A percentile compares a stretch with the other conserved stretches of the same genome.
These are phyloP conservation scores for Ametastegia equiseti DNA, from an alignment of 2,888 invertebrate genomes.

Conservation along the genomic window DNA sequence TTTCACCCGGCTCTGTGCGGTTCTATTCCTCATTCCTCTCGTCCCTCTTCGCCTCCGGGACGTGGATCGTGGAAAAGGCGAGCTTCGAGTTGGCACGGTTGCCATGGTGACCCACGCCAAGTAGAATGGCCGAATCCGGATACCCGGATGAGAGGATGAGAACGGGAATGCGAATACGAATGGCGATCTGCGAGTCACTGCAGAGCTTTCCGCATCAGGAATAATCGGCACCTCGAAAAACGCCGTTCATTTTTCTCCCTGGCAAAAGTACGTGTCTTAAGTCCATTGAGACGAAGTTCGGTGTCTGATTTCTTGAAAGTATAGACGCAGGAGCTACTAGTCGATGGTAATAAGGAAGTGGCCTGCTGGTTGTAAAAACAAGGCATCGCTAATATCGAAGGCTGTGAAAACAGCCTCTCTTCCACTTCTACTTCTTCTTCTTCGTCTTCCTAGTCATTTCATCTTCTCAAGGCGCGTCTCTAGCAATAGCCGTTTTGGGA, in stretches of 20 bases:
- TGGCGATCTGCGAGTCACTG: neutral
- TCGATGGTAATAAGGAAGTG: slow-evolving; percentile 74
- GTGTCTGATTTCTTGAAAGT: neutral
- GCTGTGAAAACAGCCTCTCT: slow-evolving; percentile 70
- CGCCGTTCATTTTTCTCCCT: neutral
- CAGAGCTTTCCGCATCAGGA: too few relatives aligned
- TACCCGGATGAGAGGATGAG: neutral
- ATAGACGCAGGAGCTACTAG: neutral
- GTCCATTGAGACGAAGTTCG: neutral
- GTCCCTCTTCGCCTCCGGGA: neutral
- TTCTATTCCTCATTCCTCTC: slow-evolving; percentile 36
- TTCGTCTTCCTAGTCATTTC: slow-evolving; percentile 39
- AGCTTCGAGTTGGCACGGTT: slow-evolving; percentile 25
- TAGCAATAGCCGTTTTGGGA: too few relatives aligned
- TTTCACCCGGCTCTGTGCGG: neutral
- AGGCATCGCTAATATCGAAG: slow-evolving; percentile 72
- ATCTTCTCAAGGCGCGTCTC: too few relatives aligned
- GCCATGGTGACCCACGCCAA: slow-evolving; percentile 24
- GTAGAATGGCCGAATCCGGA: slow-evolving; percentile 40
- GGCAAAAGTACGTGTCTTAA: neutral
- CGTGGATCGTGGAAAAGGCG: neutral
- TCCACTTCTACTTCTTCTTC: slow-evolving; percentile 36
- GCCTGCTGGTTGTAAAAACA: slow-evolving; percentile 74
- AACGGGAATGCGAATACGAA: neutral
- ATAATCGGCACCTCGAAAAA: neutral